Conservation (phyloP, 2,113 vertebrate genomes). For the Balaenoptera acutorostrata region DNA sequence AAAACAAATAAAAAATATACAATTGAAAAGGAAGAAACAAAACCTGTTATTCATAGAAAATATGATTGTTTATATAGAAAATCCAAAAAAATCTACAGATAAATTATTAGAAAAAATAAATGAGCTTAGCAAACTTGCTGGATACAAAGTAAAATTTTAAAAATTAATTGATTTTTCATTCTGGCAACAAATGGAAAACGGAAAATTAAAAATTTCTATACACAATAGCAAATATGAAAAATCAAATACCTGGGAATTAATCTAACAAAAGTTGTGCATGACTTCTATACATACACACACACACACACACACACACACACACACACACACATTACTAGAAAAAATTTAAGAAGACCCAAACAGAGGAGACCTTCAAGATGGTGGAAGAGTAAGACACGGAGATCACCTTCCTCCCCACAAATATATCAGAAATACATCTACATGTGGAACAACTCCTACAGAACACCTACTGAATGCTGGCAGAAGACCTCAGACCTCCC, state of each 20-base stretch:
- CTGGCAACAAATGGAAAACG: not conserved
- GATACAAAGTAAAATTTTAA: not conserved
- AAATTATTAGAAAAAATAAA: not conserved
- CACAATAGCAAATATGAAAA: not conserved
- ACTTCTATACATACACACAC: not conserved
- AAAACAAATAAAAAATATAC: not conserved
- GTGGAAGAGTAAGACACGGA: no score
- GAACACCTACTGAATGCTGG: no score
- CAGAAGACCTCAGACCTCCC: no score
- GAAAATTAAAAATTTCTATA: not conserved
- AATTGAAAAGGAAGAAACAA: not conserved
- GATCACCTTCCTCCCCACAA: no score
- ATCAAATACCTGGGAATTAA: not conserved
- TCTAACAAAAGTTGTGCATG: not conserved
- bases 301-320: not conserved
- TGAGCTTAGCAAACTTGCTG: not conserved
- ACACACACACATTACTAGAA: not conserved
- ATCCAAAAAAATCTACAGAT: not conserved
- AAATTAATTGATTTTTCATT: not conserved
- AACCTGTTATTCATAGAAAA: not conserved
- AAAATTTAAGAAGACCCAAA: not conserved
- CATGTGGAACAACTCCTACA: no score
- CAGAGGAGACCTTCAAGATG: no score
- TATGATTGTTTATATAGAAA: not conserved
- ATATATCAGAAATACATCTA: no score